Percentiles rank a stretch among this genome's conserved stretches.
Conservation (phyloP, 2,888 invertebrate species). For the Homarus gammarus region DNA sequence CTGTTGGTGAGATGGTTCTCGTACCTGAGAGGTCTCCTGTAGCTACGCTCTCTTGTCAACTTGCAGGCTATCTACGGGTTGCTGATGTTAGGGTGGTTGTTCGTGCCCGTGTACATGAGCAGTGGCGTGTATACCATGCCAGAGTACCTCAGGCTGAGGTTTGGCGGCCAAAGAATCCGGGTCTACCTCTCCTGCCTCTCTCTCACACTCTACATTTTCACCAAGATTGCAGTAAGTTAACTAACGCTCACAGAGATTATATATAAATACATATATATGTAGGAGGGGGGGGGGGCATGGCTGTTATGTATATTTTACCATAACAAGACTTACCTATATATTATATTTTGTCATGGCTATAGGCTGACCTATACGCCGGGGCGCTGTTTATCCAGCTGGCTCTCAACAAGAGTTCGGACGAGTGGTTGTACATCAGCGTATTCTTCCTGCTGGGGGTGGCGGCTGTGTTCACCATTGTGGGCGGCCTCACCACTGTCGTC, state of each 20-base stretch:
- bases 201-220: slow-evolving; percentile 81
- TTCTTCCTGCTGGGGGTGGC: slow-evolving; percentile 80
- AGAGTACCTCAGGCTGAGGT: slow-evolving; percentile 81
- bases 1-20: not conserved
- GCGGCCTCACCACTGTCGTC: slow-evolving; percentile 82
- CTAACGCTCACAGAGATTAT: too few species aligned
- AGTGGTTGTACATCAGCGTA: slow-evolving; percentile 79
- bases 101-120: slow-evolving; percentile 82
- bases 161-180: slow-evolving; percentile 81
- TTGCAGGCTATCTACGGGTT: slow-evolving; percentile 81
- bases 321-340: too few species aligned
- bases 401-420: slow-evolving; percentile 77
- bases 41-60: too few species aligned
- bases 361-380: slow-evolving; percentile 82
- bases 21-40: not conserved
- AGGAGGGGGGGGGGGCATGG: not conserved
- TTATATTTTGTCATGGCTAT: slow-evolving; percentile 74
- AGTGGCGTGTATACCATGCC: slow-evolving; percentile 81
- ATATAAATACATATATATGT: not conserved
- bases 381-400: slow-evolving; percentile 82
- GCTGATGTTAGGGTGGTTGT: slow-evolving; percentile 81
- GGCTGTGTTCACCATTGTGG: slow-evolving; percentile 81
- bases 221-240: slow-evolving; percentile 81
- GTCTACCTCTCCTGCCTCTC: slow-evolving; percentile 81
- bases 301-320: not conserved